These are phyloP conservation scores for Potamarius usumacintae DNA, from an alignment of 2,113 vertebrate species.

Conservation along the genomic window DNA sequence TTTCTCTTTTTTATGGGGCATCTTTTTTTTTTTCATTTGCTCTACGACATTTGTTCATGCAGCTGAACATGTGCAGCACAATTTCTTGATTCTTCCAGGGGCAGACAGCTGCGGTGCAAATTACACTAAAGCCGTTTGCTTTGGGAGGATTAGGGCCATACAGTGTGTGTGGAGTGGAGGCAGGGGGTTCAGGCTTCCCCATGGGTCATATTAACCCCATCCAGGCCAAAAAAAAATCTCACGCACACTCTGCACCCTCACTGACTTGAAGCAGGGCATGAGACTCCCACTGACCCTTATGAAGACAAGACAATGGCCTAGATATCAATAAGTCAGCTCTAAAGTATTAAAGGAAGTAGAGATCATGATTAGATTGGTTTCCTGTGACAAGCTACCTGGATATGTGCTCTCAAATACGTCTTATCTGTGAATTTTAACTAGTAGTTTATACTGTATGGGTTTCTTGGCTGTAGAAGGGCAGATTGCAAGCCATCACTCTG, in stretches of 20 bases:
- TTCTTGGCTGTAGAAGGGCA: constrained; percentile 54
- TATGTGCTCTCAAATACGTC: background rate
- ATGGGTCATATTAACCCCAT: constrained; percentile 66
- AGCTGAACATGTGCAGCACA: constrained; percentile 86
- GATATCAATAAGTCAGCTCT: background rate
- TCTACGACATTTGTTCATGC: constrained; percentile 84
- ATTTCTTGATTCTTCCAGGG: constrained; percentile 85
- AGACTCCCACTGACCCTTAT: constrained; percentile 30
- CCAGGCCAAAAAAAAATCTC: constrained; percentile 47
- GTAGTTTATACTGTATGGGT: background rate
- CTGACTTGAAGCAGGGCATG: background rate
- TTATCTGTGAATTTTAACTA: background rate
- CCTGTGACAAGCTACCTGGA: background rate
- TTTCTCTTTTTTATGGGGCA: constrained; percentile 59
- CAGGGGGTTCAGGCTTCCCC: constrained; percentile 57
- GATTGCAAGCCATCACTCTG: constrained; percentile 77
- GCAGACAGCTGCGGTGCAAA: constrained; percentile 87
- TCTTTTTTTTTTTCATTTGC: constrained; percentile 84
- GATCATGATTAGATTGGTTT: background rate
- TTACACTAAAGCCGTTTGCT: constrained; percentile 85
- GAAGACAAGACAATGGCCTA: background rate
- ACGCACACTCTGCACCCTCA: constrained; percentile 41
- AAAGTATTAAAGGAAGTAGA: background rate
- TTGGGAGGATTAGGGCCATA: constrained; percentile 79
- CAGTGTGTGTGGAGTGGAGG: constrained; percentile 65